phyloP scores from a whole-genome alignment of 1,140 invertebrate genomes.

The Drosophila lini region DNA sequence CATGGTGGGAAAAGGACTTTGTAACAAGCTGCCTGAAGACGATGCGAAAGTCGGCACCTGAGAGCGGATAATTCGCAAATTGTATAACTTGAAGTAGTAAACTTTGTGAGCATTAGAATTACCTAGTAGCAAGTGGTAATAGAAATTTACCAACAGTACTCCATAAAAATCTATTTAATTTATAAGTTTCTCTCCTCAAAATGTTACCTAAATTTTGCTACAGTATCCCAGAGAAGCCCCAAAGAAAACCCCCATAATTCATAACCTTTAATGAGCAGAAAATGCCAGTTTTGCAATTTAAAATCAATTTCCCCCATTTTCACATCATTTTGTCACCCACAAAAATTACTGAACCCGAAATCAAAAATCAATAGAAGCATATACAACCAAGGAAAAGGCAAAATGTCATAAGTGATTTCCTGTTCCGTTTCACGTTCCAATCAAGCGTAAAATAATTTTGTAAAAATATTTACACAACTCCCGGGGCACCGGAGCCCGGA shows the following conservation, averaged over 20 bases:
- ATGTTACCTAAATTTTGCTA: too few species aligned
- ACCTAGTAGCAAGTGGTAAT: constrained; percentile 3
- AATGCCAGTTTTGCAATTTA: constrained; percentile 26
- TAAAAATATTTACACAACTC: constrained; percentile 75
- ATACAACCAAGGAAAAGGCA: constrained; percentile 25
- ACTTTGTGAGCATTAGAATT: constrained; percentile 16
- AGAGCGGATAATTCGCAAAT: constrained; percentile 40
- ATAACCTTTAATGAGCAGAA: constrained; percentile 3
- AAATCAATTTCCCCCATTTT: constrained; percentile 18
- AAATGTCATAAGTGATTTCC: constrained; percentile 82
- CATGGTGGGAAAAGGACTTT: constrained; percentile 46
- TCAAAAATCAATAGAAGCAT: constrained; percentile 72
- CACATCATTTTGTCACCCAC: constrained; percentile 54
- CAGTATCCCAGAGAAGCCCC: too few species aligned
- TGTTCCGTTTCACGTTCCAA: constrained; percentile 66
- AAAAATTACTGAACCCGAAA: constrained; percentile 65
- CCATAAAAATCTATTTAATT: background rate
- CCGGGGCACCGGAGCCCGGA: constrained; percentile 15
- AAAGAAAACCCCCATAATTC: constrained; percentile 2
- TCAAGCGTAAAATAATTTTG: constrained; percentile 79
- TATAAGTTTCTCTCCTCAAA: background rate
- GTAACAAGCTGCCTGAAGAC: constrained; percentile 6
- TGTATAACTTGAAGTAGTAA: constrained; percentile 25
- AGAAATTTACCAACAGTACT: background rate
- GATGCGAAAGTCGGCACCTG: constrained; percentile 13